Percentiles rank a stretch among this genome's conserved stretches.
Conservation (phyloP, 2,888 invertebrate species). For the Minunthozetes semirufus region DNA sequence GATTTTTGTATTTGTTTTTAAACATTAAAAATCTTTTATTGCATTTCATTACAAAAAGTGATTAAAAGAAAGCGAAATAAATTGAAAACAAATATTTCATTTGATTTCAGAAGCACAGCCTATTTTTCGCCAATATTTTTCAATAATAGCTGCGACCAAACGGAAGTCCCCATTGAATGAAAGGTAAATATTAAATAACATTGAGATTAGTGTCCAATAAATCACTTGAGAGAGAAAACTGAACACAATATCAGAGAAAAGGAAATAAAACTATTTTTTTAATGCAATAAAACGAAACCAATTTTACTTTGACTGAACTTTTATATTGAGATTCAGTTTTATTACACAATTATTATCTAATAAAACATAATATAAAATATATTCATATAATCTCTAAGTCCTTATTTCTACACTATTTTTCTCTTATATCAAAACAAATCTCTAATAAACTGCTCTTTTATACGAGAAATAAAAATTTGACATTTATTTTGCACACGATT, state of each 20-base stretch:
- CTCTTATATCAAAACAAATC: background rate
- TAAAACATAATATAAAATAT: background rate
- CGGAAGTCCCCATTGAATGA: too few species aligned
- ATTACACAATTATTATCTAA: background rate
- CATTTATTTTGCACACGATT: too few species aligned
- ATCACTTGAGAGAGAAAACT: background rate
- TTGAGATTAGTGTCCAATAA: constrained; percentile 2
- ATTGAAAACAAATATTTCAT: too few species aligned
- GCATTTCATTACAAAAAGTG: too few species aligned
- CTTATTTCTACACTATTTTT: background rate
- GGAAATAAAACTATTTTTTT: background rate
- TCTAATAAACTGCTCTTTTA: background rate
- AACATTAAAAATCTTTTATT: too few species aligned
- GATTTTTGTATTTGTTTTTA: too few species aligned
- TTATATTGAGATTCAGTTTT: background rate
- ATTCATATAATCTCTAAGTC: background rate
- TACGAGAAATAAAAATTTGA: too few species aligned
- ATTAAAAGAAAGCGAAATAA: too few species aligned
- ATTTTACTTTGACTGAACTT: background rate
- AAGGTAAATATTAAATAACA: background rate
- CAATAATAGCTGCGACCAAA: too few species aligned
- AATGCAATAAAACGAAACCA: background rate
- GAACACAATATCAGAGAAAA: background rate
- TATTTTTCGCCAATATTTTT: too few species aligned
- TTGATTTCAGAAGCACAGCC: too few species aligned